These are phyloP conservation scores for Taurulus bubalis DNA, from an alignment of 2,113 vertebrate genomes.

Conservation along the genomic window DNA sequence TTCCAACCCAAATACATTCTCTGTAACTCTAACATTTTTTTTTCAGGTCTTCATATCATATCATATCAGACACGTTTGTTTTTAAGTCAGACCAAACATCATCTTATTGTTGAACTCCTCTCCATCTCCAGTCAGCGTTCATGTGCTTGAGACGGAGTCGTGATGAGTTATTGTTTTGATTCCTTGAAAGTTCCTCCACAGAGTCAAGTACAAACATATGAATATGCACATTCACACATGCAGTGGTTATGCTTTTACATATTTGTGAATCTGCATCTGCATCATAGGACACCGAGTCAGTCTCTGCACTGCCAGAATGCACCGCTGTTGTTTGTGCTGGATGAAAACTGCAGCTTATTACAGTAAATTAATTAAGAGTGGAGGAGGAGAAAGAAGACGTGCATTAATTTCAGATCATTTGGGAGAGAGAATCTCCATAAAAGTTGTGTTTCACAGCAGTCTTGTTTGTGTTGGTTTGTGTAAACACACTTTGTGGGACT, in stretches of 20 bases:
- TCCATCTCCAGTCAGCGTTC: neutral
- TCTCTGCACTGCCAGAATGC: conserved; percentile 5
- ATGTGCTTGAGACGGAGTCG: too few species aligned
- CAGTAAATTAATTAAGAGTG: conserved; percentile 25
- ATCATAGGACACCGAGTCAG: too few species aligned
- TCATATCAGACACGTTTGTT: neutral
- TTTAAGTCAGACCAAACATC: neutral
- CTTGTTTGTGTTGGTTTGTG: conserved; percentile 8
- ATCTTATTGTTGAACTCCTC: neutral
- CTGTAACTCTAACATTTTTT: neutral
- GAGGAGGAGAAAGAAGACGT: conserved; percentile 25
- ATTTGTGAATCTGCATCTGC: neutral
- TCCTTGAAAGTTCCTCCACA: neutral
- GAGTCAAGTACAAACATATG: neutral
- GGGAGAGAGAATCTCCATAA: conserved; percentile 26
- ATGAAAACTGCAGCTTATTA: conserved; percentile 22
- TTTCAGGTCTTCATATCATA: neutral
- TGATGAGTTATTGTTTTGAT: too few species aligned
- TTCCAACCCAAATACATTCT: neutral
- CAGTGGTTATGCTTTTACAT: neutral
- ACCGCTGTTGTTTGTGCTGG: neutral
- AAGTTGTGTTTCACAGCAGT: conserved; percentile 18
- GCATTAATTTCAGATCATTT: conserved; percentile 43
- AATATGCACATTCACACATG: neutral
- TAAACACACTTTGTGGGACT: conserved; percentile 21